Conservation (phyloP, 2,797 vertebrate genomes). For the Poecilia wingei region DNA sequence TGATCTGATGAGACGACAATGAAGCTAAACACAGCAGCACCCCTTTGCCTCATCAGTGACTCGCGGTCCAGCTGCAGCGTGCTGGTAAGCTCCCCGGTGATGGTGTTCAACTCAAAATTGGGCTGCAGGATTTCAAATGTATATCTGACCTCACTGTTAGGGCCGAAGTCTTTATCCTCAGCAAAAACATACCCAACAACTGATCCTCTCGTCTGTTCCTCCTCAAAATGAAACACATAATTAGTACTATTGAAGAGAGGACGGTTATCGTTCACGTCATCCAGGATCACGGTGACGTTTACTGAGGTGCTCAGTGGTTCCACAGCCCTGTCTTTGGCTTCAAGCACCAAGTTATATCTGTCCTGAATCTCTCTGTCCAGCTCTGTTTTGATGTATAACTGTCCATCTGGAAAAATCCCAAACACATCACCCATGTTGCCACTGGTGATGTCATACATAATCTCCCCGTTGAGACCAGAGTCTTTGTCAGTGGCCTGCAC, state of each 20-base stretch:
- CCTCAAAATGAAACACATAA: constrained; percentile 95
- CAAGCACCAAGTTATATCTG: constrained; percentile 87
- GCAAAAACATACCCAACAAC: constrained; percentile 89
- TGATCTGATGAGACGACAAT: constrained; percentile 90
- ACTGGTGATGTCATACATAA: constrained; percentile 89
- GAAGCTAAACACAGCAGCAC: constrained; percentile 91
- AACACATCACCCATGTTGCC: constrained; percentile 92
- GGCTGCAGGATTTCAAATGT: constrained; percentile 89
- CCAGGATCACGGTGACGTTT: constrained; percentile 92
- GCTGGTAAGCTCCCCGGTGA: constrained; percentile 90
- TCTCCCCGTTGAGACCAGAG: constrained; percentile 94
- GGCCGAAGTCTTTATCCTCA: constrained; percentile 93
- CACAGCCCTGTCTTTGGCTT: constrained; percentile 92
- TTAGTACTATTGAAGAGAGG: constrained; percentile 98
- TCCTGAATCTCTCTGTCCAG: constrained; percentile 95
- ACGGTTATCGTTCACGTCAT: constrained; percentile 97
- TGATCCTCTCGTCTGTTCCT: constrained; percentile 89
- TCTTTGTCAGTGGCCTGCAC: constrained; percentile 94
- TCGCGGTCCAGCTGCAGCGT: constrained; percentile 93
- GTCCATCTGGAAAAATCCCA: constrained; percentile 97
- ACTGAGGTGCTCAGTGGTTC: constrained; percentile 91
- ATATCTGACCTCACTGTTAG: constrained; percentile 93
- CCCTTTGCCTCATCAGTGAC: constrained; percentile 91
- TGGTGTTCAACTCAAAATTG: constrained; percentile 91
- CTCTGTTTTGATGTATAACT: constrained; percentile 94